Percentiles rank a stretch among this genome's conserved stretches.
Conservation (phyloP, 1,140 invertebrate genomes). For the Hirudo medicinalis region DNA sequence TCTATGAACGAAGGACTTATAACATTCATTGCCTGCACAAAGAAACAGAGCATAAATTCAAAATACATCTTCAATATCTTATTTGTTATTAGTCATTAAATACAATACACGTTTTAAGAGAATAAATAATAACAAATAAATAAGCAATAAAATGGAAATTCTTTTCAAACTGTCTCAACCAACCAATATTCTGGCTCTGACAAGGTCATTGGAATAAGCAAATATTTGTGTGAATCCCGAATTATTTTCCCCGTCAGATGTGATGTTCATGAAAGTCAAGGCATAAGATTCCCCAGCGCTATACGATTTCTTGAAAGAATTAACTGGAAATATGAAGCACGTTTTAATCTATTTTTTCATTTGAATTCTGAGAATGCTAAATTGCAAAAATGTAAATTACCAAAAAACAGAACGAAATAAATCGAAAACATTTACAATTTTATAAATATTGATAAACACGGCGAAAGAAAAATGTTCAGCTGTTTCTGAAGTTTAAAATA, state of each 20-base stretch:
- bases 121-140: background rate
- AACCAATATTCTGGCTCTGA: background rate
- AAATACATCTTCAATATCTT: too few relatives aligned
- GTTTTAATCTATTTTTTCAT: too few relatives aligned
- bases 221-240: conserved; percentile 9
- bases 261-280: conserved; percentile 15
- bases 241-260: conserved; percentile 8
- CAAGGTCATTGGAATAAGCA: background rate
- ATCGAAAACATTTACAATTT: too few relatives aligned
- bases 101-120: background rate
- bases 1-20: too few relatives aligned
- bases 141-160: background rate
- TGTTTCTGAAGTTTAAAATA: too few relatives aligned
- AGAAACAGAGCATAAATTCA: too few relatives aligned
- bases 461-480: too few relatives aligned
- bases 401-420: too few relatives aligned
- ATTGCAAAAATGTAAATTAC: too few relatives aligned
- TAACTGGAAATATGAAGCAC: too few relatives aligned
- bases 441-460: too few relatives aligned
- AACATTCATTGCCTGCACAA: background rate
- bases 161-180: background rate
- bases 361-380: too few relatives aligned
- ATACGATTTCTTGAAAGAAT: background rate
- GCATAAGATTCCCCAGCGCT: background rate
- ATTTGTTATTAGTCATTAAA: background rate